A percentile compares a stretch with the other conserved stretches of the same genome.
These are phyloP conservation scores for Chromoteleia sp. DNA, from an alignment of 2,888 invertebrate species.

Conservation along the genomic window DNA sequence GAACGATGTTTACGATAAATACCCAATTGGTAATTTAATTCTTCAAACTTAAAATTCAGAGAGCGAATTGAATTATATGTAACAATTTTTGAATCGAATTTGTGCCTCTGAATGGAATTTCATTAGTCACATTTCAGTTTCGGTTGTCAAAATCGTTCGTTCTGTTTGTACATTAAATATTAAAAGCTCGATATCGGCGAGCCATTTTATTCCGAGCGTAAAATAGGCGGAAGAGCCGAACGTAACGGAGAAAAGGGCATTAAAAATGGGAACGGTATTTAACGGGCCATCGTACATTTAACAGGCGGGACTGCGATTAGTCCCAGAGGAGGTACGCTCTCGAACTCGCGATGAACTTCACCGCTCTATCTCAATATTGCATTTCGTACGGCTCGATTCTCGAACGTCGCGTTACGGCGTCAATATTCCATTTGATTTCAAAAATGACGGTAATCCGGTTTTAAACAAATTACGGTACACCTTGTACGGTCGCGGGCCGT, in stretches of 20 bases:
- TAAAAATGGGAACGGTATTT: slow-evolving; percentile 62
- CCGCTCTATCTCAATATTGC: slow-evolving; percentile 61
- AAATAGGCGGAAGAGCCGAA: slow-evolving; percentile 39
- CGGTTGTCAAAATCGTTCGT: neutral
- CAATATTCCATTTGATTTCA: slow-evolving; percentile 54
- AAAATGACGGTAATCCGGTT: slow-evolving; percentile 49
- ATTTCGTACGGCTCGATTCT: slow-evolving; percentile 49
- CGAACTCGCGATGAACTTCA: slow-evolving; percentile 57
- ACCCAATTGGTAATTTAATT: too few relatives aligned
- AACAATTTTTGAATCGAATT: too few relatives aligned
- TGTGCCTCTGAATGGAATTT: too few relatives aligned
- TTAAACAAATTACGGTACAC: slow-evolving; percentile 29
- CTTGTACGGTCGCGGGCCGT: slow-evolving; percentile 18
- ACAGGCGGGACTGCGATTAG: slow-evolving; percentile 63
- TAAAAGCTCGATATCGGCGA: neutral
- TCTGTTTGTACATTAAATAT: slow-evolving; percentile 38
- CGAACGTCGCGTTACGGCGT: slow-evolving; percentile 50
- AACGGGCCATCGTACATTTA: slow-evolving; percentile 60
- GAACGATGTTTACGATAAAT: too few relatives aligned
- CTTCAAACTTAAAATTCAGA: too few relatives aligned
- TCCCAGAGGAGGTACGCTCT: slow-evolving; percentile 59
- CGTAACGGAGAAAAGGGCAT: slow-evolving; percentile 43
- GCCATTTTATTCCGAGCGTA: slow-evolving; percentile 35
- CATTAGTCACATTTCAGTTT: neutral
- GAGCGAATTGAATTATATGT: too few relatives aligned